phyloP scores from a whole-genome alignment of 2,888 invertebrate species.

The Congeria kusceri region DNA sequence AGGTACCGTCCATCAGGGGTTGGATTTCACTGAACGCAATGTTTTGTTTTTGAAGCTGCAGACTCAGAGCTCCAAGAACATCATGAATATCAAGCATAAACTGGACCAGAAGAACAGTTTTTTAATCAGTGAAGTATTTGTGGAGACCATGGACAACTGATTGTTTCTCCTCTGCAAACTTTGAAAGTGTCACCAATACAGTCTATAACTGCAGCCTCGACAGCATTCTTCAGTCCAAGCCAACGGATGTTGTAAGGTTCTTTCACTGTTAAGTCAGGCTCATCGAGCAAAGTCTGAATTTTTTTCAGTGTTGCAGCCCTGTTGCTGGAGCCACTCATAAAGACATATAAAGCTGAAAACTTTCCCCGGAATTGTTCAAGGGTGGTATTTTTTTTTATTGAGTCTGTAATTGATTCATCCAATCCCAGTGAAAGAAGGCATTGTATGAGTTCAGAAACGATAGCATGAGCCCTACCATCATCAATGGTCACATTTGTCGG shows the following conservation, averaged over 20 bases:
- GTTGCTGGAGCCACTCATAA: slow-evolving; percentile 44
- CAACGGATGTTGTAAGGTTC: slow-evolving; percentile 52
- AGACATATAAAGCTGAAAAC: slow-evolving; percentile 38
- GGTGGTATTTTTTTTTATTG: slow-evolving; percentile 39
- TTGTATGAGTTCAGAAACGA: background rate
- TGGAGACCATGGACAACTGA: slow-evolving; percentile 31
- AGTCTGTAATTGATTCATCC: slow-evolving; percentile 20
- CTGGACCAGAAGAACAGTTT: slow-evolving; percentile 24
- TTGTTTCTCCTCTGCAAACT: slow-evolving; percentile 38
- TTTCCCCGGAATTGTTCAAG: slow-evolving; percentile 42
- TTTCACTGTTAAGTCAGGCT: slow-evolving; percentile 56
- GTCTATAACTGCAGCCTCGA: slow-evolving; percentile 36
- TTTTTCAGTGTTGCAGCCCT: slow-evolving; percentile 31
- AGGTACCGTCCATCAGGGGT: slow-evolving; percentile 37
- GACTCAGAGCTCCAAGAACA: slow-evolving; percentile 26
- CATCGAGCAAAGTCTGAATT: slow-evolving; percentile 43
- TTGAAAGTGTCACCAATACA: slow-evolving; percentile 40
- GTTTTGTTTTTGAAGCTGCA: slow-evolving; percentile 36
- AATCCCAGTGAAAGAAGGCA: background rate
- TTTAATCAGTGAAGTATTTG: slow-evolving; percentile 40
- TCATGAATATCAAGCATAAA: slow-evolving; percentile 51
- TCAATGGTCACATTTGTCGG: slow-evolving; percentile 26
- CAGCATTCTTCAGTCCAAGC: slow-evolving; percentile 53
- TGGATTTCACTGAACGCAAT: slow-evolving; percentile 39
- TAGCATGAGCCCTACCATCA: slow-evolving; percentile 24